Base-by-base conservation (phyloP, 2,888 invertebrate genomes). In the Drosophila ezoana region DNA sequence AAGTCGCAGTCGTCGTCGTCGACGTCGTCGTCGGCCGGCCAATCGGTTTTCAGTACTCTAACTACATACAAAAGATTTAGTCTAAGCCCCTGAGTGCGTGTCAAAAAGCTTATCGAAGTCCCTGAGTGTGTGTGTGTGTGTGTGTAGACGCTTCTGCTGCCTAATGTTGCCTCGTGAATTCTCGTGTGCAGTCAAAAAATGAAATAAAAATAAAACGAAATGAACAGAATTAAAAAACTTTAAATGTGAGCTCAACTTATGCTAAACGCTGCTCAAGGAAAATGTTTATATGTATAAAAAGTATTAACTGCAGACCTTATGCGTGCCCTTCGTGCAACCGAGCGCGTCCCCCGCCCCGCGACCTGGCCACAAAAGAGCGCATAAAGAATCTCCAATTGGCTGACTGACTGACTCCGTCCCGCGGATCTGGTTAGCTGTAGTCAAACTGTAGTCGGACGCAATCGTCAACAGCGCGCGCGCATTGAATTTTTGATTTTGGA, bases 401-500 rank as follows among this genome's bases (percentile, higher is more conserved):
- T 28, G 79, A 76, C 38, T 4, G 76, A 73, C 61, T 70, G 64
- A 47, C 72, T 68, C 38, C 48, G 71, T 61, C 32, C 33, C 44
- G 52, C 4, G 56, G 62, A 75, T 76, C 76, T 67, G 75, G 52
- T 60, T 60, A 49, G 59, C 62, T 66, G 76, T n/a, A 61, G 75
- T 61, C 62, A 33, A 49, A 41, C 33, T 20, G 20, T 20, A 63
- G 69, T 74, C 63, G 61, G 68, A 84, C 76, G 51, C 43, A 68
- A 72, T 57, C 59, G 77, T 54, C 77, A 72, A 54, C 60, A 41
- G n/a, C 9, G 79, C 63, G 80, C 83, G 82, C 87, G 77, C 64
- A 85, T 81, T 87, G 83, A 87, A 84, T 87, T 87, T 83, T 84
- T 84, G 77, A 84, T 87, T 87, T 83, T 87, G 84, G 77, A 84